Conservation (phyloP, 2,888 invertebrate genomes). For the Drosophila suboccidentalis region DNA sequence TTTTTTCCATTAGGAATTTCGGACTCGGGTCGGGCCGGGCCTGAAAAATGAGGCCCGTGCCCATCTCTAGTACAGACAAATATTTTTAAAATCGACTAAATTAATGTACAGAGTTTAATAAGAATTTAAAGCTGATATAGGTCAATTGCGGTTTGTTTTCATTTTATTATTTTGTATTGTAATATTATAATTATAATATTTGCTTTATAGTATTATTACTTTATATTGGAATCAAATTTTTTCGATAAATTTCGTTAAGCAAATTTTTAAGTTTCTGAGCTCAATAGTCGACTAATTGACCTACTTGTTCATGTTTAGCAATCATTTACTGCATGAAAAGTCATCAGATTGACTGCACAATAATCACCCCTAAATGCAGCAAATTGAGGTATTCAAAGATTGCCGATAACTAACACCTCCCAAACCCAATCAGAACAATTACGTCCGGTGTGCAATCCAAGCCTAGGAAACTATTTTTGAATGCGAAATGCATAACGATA, state of each 20-base stretch:
- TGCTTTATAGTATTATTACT: too few species aligned
- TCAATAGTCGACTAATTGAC: background rate
- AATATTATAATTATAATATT: too few species aligned
- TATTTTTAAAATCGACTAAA: too few species aligned
- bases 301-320: background rate
- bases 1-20: too few species aligned
- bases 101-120: too few species aligned
- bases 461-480: slow-evolving; percentile 45
- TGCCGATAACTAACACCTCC: slow-evolving; percentile 4
- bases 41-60: too few species aligned
- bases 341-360: slow-evolving; percentile 37
- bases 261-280: background rate
- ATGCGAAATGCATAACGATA: slow-evolving; percentile 44
- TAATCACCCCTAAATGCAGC: slow-evolving; percentile 35
- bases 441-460: slow-evolving; percentile 2
- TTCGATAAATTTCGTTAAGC: background rate
- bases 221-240: too few species aligned
- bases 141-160: too few species aligned
- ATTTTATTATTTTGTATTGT: too few species aligned
- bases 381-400: slow-evolving; percentile 40
- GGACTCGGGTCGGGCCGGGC: too few species aligned
- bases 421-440: background rate
- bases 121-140: too few species aligned
- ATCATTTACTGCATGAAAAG: background rate
- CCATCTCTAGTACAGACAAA: too few species aligned